These are phyloP conservation scores for Gymnodraco acuticeps DNA, from an alignment of 2,797 vertebrate species.

Conservation along the genomic window DNA sequence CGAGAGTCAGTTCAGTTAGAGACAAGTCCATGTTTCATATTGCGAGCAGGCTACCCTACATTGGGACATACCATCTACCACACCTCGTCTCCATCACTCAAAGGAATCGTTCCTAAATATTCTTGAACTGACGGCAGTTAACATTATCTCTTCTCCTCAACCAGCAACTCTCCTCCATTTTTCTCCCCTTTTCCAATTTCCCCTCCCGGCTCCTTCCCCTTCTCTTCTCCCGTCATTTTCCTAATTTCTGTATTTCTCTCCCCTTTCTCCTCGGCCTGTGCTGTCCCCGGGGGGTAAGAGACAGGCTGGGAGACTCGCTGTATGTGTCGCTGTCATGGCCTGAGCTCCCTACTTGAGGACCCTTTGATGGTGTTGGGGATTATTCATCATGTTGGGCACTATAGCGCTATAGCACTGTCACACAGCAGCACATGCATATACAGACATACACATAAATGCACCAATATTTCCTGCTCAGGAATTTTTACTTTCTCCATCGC, in stretches of 20 bases:
- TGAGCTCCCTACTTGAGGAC: conserved; percentile 75
- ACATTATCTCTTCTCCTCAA: conserved; percentile 50
- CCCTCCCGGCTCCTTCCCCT: conserved; percentile 37
- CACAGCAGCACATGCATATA: conserved; percentile 58
- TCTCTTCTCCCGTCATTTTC: conserved; percentile 56
- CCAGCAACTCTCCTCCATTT: conserved; percentile 30
- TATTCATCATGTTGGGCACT: conserved; percentile 77
- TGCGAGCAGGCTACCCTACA: background rate
- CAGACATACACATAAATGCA: conserved; percentile 45
- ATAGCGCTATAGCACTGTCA: conserved; percentile 67
- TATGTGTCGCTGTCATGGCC: conserved; percentile 76
- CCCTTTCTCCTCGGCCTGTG: conserved; percentile 62
- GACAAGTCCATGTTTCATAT: conserved; percentile 19
- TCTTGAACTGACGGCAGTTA: conserved; percentile 48
- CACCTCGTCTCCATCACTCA: conserved; percentile 51
- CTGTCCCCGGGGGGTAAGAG: conserved; percentile 76
- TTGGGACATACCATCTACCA: conserved; percentile 1
- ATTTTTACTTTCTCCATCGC: conserved; percentile 39
- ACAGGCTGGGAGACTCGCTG: conserved; percentile 66
- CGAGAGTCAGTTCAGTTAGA: no score
- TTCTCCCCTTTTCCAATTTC: conserved; percentile 60
- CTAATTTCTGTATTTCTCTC: conserved; percentile 66
- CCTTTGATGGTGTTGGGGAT: conserved; percentile 83
- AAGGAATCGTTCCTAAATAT: conserved; percentile 45
- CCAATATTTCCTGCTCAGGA: conserved; percentile 48